Base-by-base conservation (phyloP, 2,888 invertebrate species). In the Latrodectus hesperus region DNA sequence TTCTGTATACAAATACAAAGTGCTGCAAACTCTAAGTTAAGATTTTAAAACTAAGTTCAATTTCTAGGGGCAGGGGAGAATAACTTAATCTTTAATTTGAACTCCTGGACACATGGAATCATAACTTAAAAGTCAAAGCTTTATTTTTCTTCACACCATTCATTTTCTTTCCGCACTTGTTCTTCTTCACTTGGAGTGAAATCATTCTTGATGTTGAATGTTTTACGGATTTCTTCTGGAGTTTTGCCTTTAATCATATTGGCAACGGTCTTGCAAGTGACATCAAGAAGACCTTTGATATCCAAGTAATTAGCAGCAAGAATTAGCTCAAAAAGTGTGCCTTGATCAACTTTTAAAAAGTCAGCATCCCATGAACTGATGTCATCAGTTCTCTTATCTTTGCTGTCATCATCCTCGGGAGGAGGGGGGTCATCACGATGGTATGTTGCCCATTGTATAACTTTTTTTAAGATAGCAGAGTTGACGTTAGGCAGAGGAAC, bases 321-420 rank as follows among this genome's bases (percentile, higher is more conserved):
- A 91, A 99, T 99, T 68, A 99, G 93, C 93, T 99, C 99, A 92
- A 98, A 99, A 16, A 99, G 93, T 1, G 98, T 99, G 88, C 97
- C 98, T 92, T 99, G 98, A 92, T 99, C 98, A 55, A 99, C 99
- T 94, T 99, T 99, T 11, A 99, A 93, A 92, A 99, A 99, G 92
- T 99, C 99, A 0, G 98, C 97, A 93, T 99, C 99, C 99, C 99
- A 99, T 0, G 98, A 97, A 49, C 97, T 97, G 90, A 99, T 99
- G 92, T 99, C 99, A 92, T 99, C 99, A 0, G 99, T 99, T n/a
- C 99, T 94, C 91, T 99, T 99, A 92, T 98, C 98, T 92, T 97
- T 97, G 92, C 97, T 98, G 92, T 99, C 99, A 91, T 99, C 98
- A 91, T 99, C 99, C 92, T 98, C 98, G 11, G 98, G 96, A 91